Evolutionary conservation across 37 sponge, comb jelly and placozoan species (phyloP), one percentile per base, ranked within the genome.

Genomic region (Oopsacas minuta): DNA sequence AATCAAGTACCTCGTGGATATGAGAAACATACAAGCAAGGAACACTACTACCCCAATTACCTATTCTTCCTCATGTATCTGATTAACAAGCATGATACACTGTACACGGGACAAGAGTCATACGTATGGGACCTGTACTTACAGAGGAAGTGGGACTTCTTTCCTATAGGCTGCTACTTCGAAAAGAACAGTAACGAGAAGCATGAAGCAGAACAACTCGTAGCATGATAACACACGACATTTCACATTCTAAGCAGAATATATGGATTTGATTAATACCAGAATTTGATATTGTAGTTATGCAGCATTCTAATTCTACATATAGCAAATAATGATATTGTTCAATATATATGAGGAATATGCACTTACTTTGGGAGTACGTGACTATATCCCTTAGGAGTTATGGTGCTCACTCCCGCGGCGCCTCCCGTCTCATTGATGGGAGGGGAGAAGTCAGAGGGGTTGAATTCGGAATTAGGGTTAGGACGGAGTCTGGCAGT

Each of bases 31-130:
- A 86, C 87, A 35, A 52, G 22, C 81, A 87, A 86, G 52, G 91
- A 95, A 35, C 96, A 95, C 85, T 84, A 87, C 85, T 85, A 91
- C 53, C 90, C 90, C 0, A 83, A 95, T 82, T 95, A 95, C 91
- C 88, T 95, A 90, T 95, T 93, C 36, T 91, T 95, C 82, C 52
- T 95, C 39, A 88, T 93, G 84, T 88, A 95, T 36, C 86, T 95
- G 85, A 95, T 95, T 49, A 86, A 89, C 37, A 95, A 95, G 53
- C 91, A 84, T 46, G 96, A 95, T 35, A 94, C 96, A 15, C 94
- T 93, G 51, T 95, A 90, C 82, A 92, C 96, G 52, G 96, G 96
- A 82, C 95, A 94, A 91, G 95, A 95, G 83, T 92, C 93, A 17
- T 91, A 91, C 82, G 93, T 95, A 7, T 95, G 95, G 95, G 91